These are phyloP conservation scores for Notamacropus eugenii DNA, from an alignment of 2,797 vertebrate genomes.

Conservation along the genomic window DNA sequence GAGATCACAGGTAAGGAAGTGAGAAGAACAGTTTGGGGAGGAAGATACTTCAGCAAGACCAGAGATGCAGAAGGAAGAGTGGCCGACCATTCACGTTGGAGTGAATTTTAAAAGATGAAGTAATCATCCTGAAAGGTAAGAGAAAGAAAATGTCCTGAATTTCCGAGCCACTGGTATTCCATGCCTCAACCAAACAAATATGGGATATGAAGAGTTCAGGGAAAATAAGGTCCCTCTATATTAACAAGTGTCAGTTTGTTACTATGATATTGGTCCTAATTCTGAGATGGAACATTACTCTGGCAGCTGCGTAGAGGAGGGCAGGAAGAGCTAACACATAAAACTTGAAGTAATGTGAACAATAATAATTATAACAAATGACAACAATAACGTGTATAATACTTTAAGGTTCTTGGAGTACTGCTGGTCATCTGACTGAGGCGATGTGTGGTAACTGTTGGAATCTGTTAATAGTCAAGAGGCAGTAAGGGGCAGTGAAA, in stretches of 20 bases:
- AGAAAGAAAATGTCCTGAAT: background rate
- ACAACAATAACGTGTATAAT: background rate
- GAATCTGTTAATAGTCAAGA: background rate
- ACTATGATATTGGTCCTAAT: background rate
- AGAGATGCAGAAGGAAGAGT: background rate
- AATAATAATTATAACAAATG: background rate
- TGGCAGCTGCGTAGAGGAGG: background rate
- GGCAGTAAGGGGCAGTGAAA: background rate
- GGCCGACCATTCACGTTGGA: fast-evolving
- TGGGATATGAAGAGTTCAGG: no score
- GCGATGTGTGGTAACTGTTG: background rate
- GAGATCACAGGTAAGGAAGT: background rate
- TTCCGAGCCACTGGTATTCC: background rate
- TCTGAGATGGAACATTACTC: background rate
- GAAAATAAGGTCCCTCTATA: no score
- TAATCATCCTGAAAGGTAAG: background rate
- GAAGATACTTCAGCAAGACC: background rate
- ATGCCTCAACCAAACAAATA: background rate
- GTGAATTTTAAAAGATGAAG: background rate
- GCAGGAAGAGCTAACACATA: background rate
- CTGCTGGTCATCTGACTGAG: background rate
- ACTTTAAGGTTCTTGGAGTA: background rate
- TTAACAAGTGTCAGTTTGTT: background rate
- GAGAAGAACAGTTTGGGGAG: background rate
- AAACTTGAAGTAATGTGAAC: background rate